Percentiles rank a stretch among this genome's conserved stretches.
phyloP scores from a whole-genome alignment of 2,113 vertebrate species.

The Syngnathoides biaculeatus region DNA sequence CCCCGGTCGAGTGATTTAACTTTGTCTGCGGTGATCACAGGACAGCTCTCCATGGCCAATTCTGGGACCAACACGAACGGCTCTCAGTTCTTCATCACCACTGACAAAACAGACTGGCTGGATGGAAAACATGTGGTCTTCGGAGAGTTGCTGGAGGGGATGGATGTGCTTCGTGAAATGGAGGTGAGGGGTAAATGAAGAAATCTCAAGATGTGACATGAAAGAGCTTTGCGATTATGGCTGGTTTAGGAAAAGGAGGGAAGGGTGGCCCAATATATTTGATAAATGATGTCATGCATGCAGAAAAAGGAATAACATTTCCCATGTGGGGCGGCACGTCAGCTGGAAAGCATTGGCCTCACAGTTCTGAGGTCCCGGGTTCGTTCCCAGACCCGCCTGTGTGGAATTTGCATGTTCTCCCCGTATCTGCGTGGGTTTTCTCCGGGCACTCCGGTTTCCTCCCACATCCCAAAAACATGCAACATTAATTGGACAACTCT shows the following conservation, averaged over 20 bases:
- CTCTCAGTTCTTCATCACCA: constrained; percentile 95
- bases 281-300: no score
- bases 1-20: neutral
- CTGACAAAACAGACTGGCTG: constrained; percentile 91
- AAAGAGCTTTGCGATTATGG: neutral
- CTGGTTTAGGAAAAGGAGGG: neutral
- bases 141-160: constrained; percentile 90
- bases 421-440: no score
- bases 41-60: constrained; percentile 90
- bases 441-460: no score
- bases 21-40: constrained; percentile 58
- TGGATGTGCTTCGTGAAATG: constrained; percentile 85
- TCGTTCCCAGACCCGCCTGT: no score
- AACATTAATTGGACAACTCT: no score
- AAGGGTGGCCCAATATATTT: no score
- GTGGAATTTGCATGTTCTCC: no score
- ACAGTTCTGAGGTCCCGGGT: no score
- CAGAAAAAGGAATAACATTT: no score
- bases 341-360: no score
- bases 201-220: neutral
- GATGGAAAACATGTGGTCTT: constrained; percentile 94
- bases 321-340: no score
- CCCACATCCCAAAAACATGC: no score
- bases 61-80: constrained; percentile 86
- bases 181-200: constrained; percentile 71